Conservation (phyloP, 2,797 vertebrate genomes). For the Scomberomorus guttatus region DNA sequence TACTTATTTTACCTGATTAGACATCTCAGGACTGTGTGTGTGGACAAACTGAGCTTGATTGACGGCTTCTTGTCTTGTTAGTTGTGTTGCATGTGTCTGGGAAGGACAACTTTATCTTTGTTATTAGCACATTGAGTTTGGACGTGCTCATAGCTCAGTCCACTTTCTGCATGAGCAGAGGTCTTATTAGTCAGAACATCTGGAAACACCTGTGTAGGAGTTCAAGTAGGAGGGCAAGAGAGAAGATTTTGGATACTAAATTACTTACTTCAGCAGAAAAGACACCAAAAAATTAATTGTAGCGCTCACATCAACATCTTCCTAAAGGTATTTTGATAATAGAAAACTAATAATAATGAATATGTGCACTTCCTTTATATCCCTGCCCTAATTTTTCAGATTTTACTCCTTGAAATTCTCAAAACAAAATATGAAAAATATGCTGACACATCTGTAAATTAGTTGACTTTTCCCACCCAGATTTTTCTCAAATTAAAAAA, state of each 20-base stretch:
- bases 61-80: background rate
- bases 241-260: background rate
- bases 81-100: constrained; percentile 3
- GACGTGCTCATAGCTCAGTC: background rate
- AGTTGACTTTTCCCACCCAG: background rate
- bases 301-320: too few relatives aligned
- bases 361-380: too few relatives aligned
- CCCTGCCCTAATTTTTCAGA: background rate
- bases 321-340: too few relatives aligned
- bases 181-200: background rate
- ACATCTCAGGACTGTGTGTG: background rate
- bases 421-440: background rate
- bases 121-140: background rate
- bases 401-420: background rate
- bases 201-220: too few relatives aligned
- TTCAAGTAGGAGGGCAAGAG: background rate
- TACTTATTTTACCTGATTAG: constrained; percentile 19
- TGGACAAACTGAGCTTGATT: background rate
- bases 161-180: background rate
- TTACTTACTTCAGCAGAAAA: too few relatives aligned
- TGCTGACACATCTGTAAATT: background rate
- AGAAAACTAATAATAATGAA: too few relatives aligned
- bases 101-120: background rate
- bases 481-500: background rate
- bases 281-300: too few relatives aligned